Conservation (phyloP, 2,888 invertebrate species). For the Tetanocera ferruginea region DNA sequence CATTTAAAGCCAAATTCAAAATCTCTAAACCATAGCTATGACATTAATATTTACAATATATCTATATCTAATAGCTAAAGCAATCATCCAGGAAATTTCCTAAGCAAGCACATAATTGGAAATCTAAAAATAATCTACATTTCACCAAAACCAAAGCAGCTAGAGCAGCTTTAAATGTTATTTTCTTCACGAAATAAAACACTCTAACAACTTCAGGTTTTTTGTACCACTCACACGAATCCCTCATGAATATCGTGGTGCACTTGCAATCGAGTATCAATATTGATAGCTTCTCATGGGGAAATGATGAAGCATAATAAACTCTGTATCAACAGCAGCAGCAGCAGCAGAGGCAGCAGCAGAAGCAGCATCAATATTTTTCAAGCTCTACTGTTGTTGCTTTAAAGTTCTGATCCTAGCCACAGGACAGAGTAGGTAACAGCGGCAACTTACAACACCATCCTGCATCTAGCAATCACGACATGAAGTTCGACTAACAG, state of each 20-base stretch:
- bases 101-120: no score
- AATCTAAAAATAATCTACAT: no score
- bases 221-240: background rate
- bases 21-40: no score
- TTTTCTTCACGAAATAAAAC: no score
- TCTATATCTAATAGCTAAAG: no score
- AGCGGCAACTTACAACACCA: background rate
- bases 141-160: no score
- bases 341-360: background rate
- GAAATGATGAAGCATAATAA: constrained; percentile 51
- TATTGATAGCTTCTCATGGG: constrained; percentile 51
- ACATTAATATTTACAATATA: no score
- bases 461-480: background rate
- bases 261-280: constrained; percentile 32
- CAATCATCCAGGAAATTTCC: no score
- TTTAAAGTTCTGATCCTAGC: background rate
- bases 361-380: background rate
- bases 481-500: constrained; percentile 70
- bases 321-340: constrained; percentile 46
- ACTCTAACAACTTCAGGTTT: background rate
- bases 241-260: constrained; percentile 41
- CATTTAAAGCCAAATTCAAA: no score
- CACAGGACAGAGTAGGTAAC: background rate
- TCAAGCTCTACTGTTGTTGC: background rate
- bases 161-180: no score